Percentiles rank a stretch among this genome's conserved stretches.
phyloP scores from a whole-genome alignment of 2,797 vertebrate genomes.

The Myotis findleyi region DNA sequence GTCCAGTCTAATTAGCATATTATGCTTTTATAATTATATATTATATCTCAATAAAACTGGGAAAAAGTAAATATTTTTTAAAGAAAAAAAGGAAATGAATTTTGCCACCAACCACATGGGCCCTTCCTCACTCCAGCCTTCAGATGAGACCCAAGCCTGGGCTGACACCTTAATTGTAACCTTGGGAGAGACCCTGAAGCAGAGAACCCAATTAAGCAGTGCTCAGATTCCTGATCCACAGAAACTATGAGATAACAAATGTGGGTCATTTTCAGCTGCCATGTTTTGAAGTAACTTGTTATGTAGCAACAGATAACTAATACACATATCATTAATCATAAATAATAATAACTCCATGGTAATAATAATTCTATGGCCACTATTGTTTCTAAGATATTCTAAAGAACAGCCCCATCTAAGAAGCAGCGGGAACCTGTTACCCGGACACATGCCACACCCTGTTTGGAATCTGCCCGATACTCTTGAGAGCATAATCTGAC shows the following conservation, averaged over 20 bases:
- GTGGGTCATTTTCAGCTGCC: background rate
- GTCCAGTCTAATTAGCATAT: no score
- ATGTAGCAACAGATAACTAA: background rate
- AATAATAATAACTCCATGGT: background rate
- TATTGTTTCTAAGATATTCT: background rate
- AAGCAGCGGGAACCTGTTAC: background rate
- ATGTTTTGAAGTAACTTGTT: background rate
- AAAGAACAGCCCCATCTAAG: background rate
- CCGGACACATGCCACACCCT: background rate
- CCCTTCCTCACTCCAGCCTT: background rate
- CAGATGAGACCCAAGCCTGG: background rate
- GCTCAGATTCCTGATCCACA: background rate
- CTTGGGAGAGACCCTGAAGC: background rate
- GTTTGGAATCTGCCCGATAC: background rate
- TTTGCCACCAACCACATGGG: background rate
- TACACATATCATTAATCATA: background rate
- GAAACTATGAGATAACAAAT: background rate
- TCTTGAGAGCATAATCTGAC: constrained; percentile 48
- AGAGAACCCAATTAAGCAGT: background rate
- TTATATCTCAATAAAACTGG: background rate
- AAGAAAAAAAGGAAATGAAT: background rate
- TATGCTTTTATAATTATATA: background rate
- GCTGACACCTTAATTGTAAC: rapidly evolving
- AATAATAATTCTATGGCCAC: background rate
- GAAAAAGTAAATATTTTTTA: background rate